Percentiles rank a stretch among this genome's conserved stretches.
phyloP scores from a whole-genome alignment of 2,888 invertebrate genomes.

The Patella depressa region DNA sequence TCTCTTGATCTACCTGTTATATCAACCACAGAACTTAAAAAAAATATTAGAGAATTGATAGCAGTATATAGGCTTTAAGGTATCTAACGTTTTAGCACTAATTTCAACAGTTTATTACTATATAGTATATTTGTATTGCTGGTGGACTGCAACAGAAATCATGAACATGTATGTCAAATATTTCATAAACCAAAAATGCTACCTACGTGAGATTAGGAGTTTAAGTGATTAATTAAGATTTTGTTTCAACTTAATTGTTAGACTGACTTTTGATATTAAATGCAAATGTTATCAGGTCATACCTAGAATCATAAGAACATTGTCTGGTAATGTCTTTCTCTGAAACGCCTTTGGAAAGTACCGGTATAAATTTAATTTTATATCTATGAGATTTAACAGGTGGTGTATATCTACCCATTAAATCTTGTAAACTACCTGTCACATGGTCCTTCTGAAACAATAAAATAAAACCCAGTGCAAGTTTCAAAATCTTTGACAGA shows the following conservation, averaged over 20 bases:
- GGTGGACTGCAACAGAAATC: no score
- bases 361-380: conserved; percentile 63
- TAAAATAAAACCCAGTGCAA: not conserved
- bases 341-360: conserved; percentile 41
- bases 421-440: conserved; percentile 53
- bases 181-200: no score
- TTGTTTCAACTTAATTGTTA: not conserved
- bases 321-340: conserved; percentile 43
- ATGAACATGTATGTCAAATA: no score
- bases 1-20: conserved; percentile 34
- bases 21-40: conserved; percentile 27
- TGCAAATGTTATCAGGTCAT: not conserved
- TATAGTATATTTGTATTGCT: no score
- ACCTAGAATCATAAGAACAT: conserved; percentile 43
- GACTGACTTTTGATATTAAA: not conserved
- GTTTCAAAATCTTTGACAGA: no score
- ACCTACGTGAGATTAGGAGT: not conserved
- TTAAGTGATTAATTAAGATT: not conserved
- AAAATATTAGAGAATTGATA: not conserved
- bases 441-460: conserved; percentile 64
- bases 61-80: no score
- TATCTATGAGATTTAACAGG: conserved; percentile 60
- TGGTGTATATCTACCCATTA: conserved; percentile 61
- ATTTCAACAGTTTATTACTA: no score
- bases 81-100: no score